Percentiles rank a stretch among this genome's conserved stretches.
Evolutionary conservation across 2,113 vertebrate genomes (phyloP).

Genomic region (Oncorhynchus keta): DNA sequence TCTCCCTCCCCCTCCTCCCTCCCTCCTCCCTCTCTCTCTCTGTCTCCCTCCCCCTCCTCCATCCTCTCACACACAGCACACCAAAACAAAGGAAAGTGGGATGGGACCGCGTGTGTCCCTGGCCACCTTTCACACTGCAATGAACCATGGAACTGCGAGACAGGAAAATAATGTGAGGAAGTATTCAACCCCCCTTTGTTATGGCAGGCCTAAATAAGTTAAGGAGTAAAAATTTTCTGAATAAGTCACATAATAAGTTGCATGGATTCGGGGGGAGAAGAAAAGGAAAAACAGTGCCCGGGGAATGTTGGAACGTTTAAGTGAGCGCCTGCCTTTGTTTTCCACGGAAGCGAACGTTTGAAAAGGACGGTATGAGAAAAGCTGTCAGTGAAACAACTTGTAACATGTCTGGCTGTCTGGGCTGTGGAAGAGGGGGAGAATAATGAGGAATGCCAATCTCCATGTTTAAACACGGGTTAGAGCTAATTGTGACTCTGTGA

Average conservation of each 20-base stretch:
- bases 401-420: slow-evolving; percentile 58
- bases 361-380: slow-evolving; percentile 59
- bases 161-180: slow-evolving; percentile 35
- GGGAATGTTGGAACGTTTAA: slow-evolving; percentile 55
- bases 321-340: slow-evolving; percentile 51
- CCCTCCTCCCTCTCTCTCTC: no score
- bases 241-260: slow-evolving; percentile 43
- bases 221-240: neutral
- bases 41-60: no score
- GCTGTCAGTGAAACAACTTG: slow-evolving; percentile 70
- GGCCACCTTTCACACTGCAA: slow-evolving; percentile 49
- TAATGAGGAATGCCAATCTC: slow-evolving; percentile 34
- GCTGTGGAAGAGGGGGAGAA: slow-evolving; percentile 22
- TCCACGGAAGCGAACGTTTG: slow-evolving; percentile 41
- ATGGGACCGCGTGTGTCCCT: neutral
- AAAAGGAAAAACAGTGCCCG: slow-evolving; percentile 60
- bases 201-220: neutral
- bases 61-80: slow-evolving; percentile 7
- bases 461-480: slow-evolving; percentile 16
- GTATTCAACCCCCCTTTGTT: no score
- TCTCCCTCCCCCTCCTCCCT: no score
- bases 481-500: slow-evolving; percentile 45
- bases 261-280: slow-evolving; percentile 41
- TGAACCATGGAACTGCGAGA: slow-evolving; percentile 38
- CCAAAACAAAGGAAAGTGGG: slow-evolving; percentile 57